Evolutionary conservation across 2,888 invertebrate species (phyloP).

Genomic region (Kuschelorhynchus macadamiae): DNA sequence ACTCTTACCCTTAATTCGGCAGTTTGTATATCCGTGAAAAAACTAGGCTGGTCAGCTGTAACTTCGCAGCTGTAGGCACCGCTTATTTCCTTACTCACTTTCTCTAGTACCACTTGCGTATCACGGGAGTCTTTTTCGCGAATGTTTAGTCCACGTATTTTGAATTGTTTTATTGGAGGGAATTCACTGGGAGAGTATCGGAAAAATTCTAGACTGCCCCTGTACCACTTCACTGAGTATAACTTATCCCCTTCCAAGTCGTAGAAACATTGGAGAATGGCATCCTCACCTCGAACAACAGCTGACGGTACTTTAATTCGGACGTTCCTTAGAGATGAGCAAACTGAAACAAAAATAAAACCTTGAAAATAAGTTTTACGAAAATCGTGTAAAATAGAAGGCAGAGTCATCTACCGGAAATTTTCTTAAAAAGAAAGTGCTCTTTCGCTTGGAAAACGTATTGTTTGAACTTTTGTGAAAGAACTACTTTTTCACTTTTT

Average conservation of each 20-base stretch:
- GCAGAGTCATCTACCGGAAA: too few relatives aligned
- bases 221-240: slow-evolving; percentile 80
- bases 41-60: slow-evolving; percentile 67
- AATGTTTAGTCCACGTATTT: slow-evolving; percentile 74
- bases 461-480: too few relatives aligned
- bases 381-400: too few relatives aligned
- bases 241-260: slow-evolving; percentile 78
- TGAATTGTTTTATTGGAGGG: slow-evolving; percentile 76
- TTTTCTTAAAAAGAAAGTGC: too few relatives aligned
- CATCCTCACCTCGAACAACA: slow-evolving; percentile 75
- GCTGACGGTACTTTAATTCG: slow-evolving; percentile 77
- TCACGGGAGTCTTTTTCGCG: slow-evolving; percentile 70
- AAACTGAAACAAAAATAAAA: slow-evolving; percentile 35
- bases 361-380: too few relatives aligned
- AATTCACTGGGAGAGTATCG: slow-evolving; percentile 74
- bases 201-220: slow-evolving; percentile 45
- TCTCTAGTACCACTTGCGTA: slow-evolving; percentile 63
- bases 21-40: slow-evolving; percentile 64
- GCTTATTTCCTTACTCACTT: slow-evolving; percentile 63
- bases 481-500: too few relatives aligned
- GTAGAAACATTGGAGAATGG: slow-evolving; percentile 76
- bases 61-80: slow-evolving; percentile 67
- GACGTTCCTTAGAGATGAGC: slow-evolving; percentile 70
- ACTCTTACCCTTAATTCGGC: slow-evolving; percentile 73
- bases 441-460: too few relatives aligned